Evolutionary conservation across 2,113 vertebrate genomes (phyloP).

Genomic region (Pelodiscus sinensis): DNA sequence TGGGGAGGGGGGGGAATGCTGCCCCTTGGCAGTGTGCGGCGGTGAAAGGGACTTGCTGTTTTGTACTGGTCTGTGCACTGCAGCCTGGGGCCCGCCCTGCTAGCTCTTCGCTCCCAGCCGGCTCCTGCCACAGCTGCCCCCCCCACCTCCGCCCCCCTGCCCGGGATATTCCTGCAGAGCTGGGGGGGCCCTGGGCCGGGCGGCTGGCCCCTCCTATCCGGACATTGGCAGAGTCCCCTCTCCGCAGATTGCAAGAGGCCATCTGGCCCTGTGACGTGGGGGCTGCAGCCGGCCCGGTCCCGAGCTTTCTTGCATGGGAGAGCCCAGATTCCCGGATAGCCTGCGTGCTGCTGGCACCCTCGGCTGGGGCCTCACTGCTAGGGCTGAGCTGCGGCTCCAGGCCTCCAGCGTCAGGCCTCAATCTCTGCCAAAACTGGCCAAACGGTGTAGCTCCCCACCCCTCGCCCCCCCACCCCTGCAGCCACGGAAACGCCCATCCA

Average conservation of each 20-base stretch:
- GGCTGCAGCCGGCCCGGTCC: background rate
- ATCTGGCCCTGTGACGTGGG: background rate
- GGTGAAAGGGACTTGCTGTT: too few species aligned
- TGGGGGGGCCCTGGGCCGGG: background rate
- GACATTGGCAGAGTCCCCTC: background rate
- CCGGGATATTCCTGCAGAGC: background rate
- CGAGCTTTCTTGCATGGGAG: conserved; percentile 31
- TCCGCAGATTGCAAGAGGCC: background rate
- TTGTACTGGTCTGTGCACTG: too few species aligned
- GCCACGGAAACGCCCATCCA: background rate
- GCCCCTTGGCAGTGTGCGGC: background rate
- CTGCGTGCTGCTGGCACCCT: conserved; percentile 39
- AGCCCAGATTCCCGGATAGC: conserved; percentile 31
- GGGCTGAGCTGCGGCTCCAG: background rate
- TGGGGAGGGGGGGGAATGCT: too few species aligned
- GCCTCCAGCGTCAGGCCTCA: conserved; percentile 2
- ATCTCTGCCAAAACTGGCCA: conserved; percentile 46
- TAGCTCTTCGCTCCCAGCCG: too few species aligned
- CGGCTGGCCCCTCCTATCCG: background rate
- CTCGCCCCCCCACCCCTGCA: background rate
- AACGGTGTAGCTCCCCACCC: conserved; percentile 11
- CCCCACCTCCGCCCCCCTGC: background rate
- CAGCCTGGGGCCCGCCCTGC: too few species aligned
- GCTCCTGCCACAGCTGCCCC: too few species aligned
- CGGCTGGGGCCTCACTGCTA: background rate